phyloP scores from a whole-genome alignment of 1,140 invertebrate species.

The Frieseomelitta varia region DNA sequence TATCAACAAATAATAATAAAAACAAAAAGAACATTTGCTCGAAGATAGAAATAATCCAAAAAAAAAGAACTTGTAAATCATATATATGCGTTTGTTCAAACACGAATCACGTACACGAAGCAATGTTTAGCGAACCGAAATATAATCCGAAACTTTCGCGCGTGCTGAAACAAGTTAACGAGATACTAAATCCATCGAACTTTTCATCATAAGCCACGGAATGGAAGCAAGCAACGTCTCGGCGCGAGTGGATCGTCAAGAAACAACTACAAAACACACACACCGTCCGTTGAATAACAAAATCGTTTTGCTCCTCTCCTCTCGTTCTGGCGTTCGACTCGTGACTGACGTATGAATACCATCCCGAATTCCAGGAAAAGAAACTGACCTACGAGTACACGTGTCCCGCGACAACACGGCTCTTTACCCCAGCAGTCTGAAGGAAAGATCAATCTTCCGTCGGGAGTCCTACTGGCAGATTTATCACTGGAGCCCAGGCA shows the following conservation, averaged over 20 bases:
- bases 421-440: conserved; percentile 4
- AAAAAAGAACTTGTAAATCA: too few relatives aligned
- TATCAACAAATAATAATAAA: too few relatives aligned
- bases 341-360: not conserved
- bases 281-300: not conserved
- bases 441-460: conserved; percentile 56
- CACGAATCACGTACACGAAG: too few relatives aligned
- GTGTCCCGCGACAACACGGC: conserved; percentile 24
- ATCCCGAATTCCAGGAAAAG: conserved; percentile 33
- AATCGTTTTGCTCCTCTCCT: not conserved
- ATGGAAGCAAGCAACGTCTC: not conserved
- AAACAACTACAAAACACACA: not conserved
- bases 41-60: too few relatives aligned
- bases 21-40: too few relatives aligned
- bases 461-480: conserved; percentile 55
- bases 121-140: not conserved
- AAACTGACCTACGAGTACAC: conserved; percentile 52
- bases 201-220: not conserved
- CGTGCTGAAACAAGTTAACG: not conserved
- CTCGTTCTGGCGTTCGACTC: not conserved
- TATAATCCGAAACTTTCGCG: not conserved
- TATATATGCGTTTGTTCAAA: not conserved
- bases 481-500: conserved; percentile 62
- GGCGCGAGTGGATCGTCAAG: not conserved
- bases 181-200: not conserved